These are phyloP conservation scores for Coleophora flavipennella DNA, from an alignment of 2,888 invertebrate genomes.

Conservation along the genomic window DNA sequence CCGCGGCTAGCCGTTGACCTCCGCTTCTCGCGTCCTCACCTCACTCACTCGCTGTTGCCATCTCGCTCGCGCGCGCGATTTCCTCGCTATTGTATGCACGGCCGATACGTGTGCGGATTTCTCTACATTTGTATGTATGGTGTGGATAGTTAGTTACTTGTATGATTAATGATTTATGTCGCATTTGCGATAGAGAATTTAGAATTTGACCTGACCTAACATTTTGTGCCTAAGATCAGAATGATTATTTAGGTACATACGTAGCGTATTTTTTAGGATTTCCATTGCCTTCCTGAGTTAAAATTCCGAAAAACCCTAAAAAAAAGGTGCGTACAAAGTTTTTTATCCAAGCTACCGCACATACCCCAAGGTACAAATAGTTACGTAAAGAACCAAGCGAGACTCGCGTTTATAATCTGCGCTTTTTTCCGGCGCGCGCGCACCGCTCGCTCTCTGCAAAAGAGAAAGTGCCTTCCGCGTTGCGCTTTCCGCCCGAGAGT, in stretches of 20 bases:
- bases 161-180: too few relatives aligned
- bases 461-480: conserved; percentile 71
- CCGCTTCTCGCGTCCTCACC: conserved; percentile 59
- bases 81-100: conserved; percentile 51
- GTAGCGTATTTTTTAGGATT: too few relatives aligned
- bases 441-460: conserved; percentile 46
- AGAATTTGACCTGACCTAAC: too few relatives aligned
- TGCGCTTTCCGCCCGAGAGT: conserved; percentile 69
- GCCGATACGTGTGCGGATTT: conserved; percentile 37
- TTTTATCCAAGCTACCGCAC: too few relatives aligned
- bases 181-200: too few relatives aligned
- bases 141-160: conserved; percentile 8
- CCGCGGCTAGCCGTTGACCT: conserved; percentile 75
- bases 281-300: too few relatives aligned
- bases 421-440: conserved; percentile 29
- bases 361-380: too few relatives aligned
- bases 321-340: too few relatives aligned
- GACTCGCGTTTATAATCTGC: conserved; percentile 30
- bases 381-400: conserved; percentile 20
- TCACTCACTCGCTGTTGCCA: conserved; percentile 38
- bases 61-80: conserved; percentile 51
- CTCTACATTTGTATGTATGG: conserved; percentile 38
- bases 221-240: too few relatives aligned
- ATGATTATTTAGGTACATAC: too few relatives aligned
- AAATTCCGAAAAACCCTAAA: too few relatives aligned